Percentiles rank a stretch among this genome's conserved stretches.
These are phyloP conservation scores for Salvelinus namaycush DNA, from an alignment of 2,113 vertebrate genomes.

Conservation along the genomic window DNA sequence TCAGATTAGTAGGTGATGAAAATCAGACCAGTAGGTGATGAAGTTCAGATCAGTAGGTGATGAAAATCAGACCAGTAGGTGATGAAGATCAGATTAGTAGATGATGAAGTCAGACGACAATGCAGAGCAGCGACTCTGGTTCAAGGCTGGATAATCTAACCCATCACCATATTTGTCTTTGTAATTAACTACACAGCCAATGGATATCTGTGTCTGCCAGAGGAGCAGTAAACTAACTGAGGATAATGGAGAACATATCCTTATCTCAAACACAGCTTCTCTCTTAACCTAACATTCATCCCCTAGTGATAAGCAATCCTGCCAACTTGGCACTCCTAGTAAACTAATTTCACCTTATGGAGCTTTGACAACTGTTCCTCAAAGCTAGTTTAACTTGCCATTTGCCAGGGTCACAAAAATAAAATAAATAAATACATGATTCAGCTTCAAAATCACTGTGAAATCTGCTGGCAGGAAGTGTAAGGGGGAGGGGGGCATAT, in stretches of 20 bases:
- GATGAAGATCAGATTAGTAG: not conserved
- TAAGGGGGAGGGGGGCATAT: slow-evolving; percentile 55
- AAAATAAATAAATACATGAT: slow-evolving; percentile 60
- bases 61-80: too few species aligned
- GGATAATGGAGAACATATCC: not conserved
- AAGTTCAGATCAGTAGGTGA: too few species aligned
- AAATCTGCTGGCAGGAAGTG: slow-evolving; percentile 65
- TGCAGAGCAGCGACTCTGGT: not conserved
- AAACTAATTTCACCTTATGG: not conserved
- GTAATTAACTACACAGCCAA: not conserved
- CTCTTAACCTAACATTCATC: not conserved
- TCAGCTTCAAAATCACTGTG: slow-evolving; percentile 48
- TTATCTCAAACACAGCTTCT: not conserved
- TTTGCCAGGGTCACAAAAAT: slow-evolving; percentile 54
- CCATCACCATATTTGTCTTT: not conserved
- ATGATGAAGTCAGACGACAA: not conserved
- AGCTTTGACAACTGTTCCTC: slow-evolving; percentile 56
- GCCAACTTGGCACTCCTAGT: not conserved
- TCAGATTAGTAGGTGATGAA: too few species aligned
- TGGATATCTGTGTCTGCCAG: not conserved
- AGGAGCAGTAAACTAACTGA: not conserved
- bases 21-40: too few species aligned
- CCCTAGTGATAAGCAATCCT: not conserved
- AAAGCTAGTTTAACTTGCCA: slow-evolving; percentile 63
- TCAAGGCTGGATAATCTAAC: not conserved